Base-by-base conservation (phyloP, 2,797 vertebrate species). In the Pogoniulus pusillus region DNA sequence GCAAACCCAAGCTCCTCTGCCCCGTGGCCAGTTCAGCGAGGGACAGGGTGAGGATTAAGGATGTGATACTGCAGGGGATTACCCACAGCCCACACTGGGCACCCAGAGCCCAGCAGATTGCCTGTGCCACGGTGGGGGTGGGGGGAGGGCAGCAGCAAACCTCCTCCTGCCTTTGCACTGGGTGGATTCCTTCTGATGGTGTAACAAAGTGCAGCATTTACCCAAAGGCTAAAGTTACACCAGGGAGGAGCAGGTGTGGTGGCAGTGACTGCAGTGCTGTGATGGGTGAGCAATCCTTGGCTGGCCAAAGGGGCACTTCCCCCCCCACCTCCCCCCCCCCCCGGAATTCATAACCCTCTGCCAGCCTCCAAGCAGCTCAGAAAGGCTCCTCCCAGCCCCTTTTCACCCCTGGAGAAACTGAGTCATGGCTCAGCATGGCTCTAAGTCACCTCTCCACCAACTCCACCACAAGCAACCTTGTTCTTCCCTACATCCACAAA, bases 21-120 rank as follows among this genome's bases (percentile, higher is more conserved):
- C 59, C 71, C 9, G 3, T 0, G 1, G 76, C 30, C 62, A 3
- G 93, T 66, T 85, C 89, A 85, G 93, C 5, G 7, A 54, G 92
- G 92, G 92, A 43, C 87, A 64, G 75, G 72, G 65, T 0, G 6
- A 37, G 85, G 94, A 94, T 96, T 78, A 87, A 75, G 80, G 79
- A 27, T 81, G 94, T 0, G 15, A 5, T 10, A 17, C 45, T 47
- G 57, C 2, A 5, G 12, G 64, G 85, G 93, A 96, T 95, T 80
- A 94, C 49, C 62, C 47, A 0, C 53, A 70, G 79, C 63, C 82
- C 82, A 34, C 4, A 3, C 79, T 29, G 30, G 60, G 62, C 6
- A 0, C 71, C 30, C 74, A 5, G 77, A 6, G 7, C 57, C 59
- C 15, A 0, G 68, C 43, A 63, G 91, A 90, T 66, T 82, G 84